These are phyloP conservation scores for Microctonus hyperodae DNA, from an alignment of 2,888 invertebrate genomes.

Conservation along the genomic window DNA sequence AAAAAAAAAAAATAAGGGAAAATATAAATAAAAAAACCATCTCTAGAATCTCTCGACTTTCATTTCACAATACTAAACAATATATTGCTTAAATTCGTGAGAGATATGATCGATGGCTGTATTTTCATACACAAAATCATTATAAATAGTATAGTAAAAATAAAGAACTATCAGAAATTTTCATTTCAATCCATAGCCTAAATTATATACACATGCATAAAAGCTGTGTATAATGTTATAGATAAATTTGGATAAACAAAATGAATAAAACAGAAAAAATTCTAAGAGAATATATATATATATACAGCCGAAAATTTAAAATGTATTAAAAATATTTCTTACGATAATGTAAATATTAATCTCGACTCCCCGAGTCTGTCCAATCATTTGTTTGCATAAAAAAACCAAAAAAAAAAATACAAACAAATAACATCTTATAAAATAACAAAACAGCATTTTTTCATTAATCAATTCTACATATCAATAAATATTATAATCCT, in stretches of 20 bases:
- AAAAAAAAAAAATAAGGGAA: not conserved
- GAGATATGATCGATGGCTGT: not conserved
- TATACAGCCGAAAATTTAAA: not conserved
- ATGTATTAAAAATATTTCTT: conserved; percentile 14
- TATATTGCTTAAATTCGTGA: not conserved
- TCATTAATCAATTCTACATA: too few relatives aligned
- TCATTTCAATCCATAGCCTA: not conserved
- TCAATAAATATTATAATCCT: too few relatives aligned
- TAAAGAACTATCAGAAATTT: not conserved
- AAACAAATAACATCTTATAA: conserved; percentile 3
- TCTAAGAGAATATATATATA: not conserved
- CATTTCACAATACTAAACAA: not conserved
- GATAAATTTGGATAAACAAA: conserved; percentile 2
- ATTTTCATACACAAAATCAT: not conserved
- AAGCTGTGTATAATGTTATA: not conserved
- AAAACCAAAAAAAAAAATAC: not conserved
- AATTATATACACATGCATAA: not conserved
- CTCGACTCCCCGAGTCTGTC: not conserved
- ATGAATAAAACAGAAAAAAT: not conserved
- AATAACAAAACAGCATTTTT: not conserved
- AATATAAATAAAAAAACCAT: not conserved
- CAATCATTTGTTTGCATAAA: not conserved
- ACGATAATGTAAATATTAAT: conserved; percentile 13
- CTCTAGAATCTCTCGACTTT: not conserved
- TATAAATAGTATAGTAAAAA: not conserved